Base-by-base conservation (phyloP, 2,797 vertebrate species). In the Hephaestus fuliginosus region DNA sequence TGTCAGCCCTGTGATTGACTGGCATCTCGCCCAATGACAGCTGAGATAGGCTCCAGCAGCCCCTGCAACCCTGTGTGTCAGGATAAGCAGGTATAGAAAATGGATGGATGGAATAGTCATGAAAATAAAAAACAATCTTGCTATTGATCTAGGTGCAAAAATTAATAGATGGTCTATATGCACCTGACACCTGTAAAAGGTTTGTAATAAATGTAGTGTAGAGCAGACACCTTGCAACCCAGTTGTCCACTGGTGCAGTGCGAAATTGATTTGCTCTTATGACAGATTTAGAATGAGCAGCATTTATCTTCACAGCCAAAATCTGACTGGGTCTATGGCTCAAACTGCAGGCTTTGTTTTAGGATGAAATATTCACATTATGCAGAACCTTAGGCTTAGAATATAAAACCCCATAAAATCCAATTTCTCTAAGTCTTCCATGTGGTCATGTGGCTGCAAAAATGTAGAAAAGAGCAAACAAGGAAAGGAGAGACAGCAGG, bases 231-330 rank as follows among this genome's bases (percentile, higher is more conserved):
- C 28, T 49, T 36, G 56, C 65, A 75, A 68, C 87, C 89, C 69
- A 85, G 80, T 73, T 91, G 51, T 81, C 80, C 79, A 79, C 48
- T 83, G 89, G 44, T 65, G 89, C 86, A 69, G 57, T 0, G 66
- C 33, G 62, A 58, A 80, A 90, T 72, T 73, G 58, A 89, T 90
- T 83, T 60, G 63, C 68, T 74, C 73, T 63, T 56, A 49, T 74
- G 80, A 74, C 66, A 63, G 69, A 65, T 75, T 60, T 20, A 14
- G 20, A 83, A 86, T 74, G 78, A 81, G 49, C 53, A 56, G 18
- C 74, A 86, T 89, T 86, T 80, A 88, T 88, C 82, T 83, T 80
- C n/a, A 22, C 3, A 0, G 58, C 15, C 22, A 5, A 70, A 70
- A 70, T 61, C 28, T 70, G 79, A 72, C 39, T 61, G n/a, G 69